Evolutionary conservation across 2,888 invertebrate genomes (phyloP).

Genomic region (Frankliniella intonsa): DNA sequence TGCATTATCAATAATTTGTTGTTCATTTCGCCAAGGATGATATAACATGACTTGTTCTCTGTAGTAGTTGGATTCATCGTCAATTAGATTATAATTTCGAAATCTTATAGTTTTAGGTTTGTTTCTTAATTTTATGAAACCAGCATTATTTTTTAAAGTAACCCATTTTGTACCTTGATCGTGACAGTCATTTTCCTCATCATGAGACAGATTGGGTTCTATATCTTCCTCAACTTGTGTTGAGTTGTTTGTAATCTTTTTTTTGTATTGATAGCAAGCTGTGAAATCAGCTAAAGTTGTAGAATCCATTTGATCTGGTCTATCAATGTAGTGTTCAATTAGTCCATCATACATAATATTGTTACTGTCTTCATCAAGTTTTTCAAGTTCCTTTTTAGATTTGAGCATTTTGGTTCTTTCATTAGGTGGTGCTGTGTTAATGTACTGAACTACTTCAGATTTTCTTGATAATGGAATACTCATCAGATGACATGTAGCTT

Average conservation of each 20-base stretch:
- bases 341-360: constrained; percentile 35
- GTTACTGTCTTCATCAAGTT: not conserved
- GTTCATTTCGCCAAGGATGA: constrained; percentile 39
- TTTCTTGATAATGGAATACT: constrained; percentile 32
- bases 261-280: constrained; percentile 33
- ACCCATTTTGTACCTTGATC: not conserved
- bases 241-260: not conserved
- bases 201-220: not conserved
- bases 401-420: not conserved
- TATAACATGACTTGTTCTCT: constrained; percentile 39
- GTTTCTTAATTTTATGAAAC: constrained; percentile 12
- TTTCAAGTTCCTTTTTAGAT: not conserved
- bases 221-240: not conserved
- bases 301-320: constrained; percentile 38
- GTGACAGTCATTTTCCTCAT: not conserved
- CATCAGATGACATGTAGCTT: not conserved
- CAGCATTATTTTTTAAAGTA: not conserved
- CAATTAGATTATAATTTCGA: constrained; percentile 32
- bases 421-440: not conserved
- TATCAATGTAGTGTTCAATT: constrained; percentile 39
- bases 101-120: constrained; percentile 34
- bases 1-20: constrained; percentile 34
- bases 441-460: not conserved
- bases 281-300: constrained; percentile 41
- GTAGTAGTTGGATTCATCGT: constrained; percentile 36